Base-by-base conservation (phyloP, 2,888 invertebrate genomes). In the Drosophila mimetica region DNA sequence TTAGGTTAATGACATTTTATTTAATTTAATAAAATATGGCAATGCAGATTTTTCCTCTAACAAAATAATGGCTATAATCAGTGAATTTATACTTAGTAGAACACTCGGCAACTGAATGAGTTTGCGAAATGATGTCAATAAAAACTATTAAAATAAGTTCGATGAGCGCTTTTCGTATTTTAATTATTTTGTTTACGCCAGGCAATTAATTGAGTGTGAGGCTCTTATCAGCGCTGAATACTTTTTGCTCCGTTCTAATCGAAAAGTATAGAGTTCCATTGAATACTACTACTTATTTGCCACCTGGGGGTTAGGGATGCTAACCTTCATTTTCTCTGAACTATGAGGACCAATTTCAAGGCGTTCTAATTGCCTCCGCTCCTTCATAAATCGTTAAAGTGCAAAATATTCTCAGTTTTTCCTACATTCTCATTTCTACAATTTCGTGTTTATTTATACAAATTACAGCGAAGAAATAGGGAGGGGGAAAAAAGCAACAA, bases 381-480 rank as follows among this genome's bases (percentile, higher is more conserved):
- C 32, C 58, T 60, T 57, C 86, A 66, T 71, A 79, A 75, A 81
- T 75, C 63, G 70, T 55, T 14, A 77, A 71, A 69, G 66, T 74
- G 71, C 72, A 77, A 51, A 50, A 42, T 34, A n/a, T 36, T 60
- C 59, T 25, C 34, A 39, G 25, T 52, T 47, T 28, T 51, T 42
- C 60, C 53, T 18, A 30, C n/a, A 36, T 58, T 59, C 36, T 53
- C 52, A 42, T 36, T 30, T 52, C 53, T 13, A 34, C 54, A 36
- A 44, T 42, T 51, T 69, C 47, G 67, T 76, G 67, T 87, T 86
- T 81, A 81, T 86, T 81, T 81, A 79, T 86, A 86, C 76, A 70
- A 81, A 86, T 81, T 81, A 86, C 81, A 81, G 22, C 60, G 47
- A 77, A 73, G 69, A 65, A 75, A 67, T 59, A 65, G 55, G 50